Percentiles rank a stretch among this genome's conserved stretches.
Evolutionary conservation across 2,113 vertebrate genomes (phyloP).

Genomic region (Chrysemys picta): DNA sequence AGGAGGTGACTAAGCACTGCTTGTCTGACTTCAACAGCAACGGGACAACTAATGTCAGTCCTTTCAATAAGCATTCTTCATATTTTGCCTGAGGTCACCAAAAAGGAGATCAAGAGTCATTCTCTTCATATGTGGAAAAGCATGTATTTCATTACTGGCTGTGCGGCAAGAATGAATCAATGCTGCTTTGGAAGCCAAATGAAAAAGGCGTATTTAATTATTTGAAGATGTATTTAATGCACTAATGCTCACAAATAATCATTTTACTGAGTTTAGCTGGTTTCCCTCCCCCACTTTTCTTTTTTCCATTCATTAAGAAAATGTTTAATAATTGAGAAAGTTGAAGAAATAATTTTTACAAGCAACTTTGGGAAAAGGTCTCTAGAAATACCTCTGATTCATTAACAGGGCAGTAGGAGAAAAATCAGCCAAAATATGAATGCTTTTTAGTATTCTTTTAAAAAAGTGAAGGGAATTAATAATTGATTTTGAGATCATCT

Average conservation of each 20-base stretch:
- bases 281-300: neutral
- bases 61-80: neutral
- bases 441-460: neutral
- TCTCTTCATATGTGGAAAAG: constrained; percentile 20
- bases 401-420: neutral
- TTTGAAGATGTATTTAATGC: constrained; percentile 8
- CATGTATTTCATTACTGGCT: constrained; percentile 3
- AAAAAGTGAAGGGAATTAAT: neutral
- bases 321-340: constrained; percentile 30
- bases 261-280: neutral
- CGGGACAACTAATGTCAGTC: neutral
- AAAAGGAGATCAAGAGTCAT: neutral
- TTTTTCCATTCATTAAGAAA: neutral
- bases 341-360: neutral
- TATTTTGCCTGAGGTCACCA: constrained; percentile 13
- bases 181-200: neutral
- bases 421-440: constrained; percentile 1
- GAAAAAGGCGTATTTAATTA: constrained; percentile 5
- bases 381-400: neutral
- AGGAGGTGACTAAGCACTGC: constrained; percentile 6
- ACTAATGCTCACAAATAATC: neutral
- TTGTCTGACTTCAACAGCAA: constrained; percentile 21
- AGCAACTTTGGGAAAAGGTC: neutral
- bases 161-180: constrained; percentile 42
- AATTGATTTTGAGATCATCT: constrained; percentile 9